These are phyloP conservation scores for Rhinella marina DNA, from an alignment of 2,797 vertebrate species.

Conservation along the genomic window DNA sequence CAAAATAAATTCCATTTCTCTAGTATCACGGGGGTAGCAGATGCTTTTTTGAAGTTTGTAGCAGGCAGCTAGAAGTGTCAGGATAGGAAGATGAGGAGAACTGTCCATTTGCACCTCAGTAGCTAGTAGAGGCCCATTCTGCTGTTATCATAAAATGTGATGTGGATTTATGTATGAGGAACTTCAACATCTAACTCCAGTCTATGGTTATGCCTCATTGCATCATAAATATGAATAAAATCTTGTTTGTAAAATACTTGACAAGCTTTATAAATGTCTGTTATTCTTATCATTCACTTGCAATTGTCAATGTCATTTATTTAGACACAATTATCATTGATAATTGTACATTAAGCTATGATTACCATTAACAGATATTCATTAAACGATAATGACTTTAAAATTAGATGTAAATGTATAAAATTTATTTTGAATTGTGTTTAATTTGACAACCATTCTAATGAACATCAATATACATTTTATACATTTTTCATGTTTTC, in stretches of 20 bases:
- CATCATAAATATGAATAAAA: constrained; percentile 22
- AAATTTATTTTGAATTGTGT: constrained; percentile 40
- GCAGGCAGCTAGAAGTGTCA: no score
- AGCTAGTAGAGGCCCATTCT: no score
- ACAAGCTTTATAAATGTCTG: constrained; percentile 33
- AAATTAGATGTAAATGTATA: constrained; percentile 50
- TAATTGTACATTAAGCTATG: constrained; percentile 46
- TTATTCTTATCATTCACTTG: constrained; percentile 40
- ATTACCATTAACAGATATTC: constrained; percentile 53
- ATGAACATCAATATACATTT: constrained; percentile 14
- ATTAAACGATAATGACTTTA: constrained; percentile 43
- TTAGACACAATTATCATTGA: constrained; percentile 50
- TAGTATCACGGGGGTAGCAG: no score
- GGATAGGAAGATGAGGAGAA: no score
- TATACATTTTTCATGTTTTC: neutral
- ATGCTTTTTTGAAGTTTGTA: no score
- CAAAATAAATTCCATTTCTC: no score
- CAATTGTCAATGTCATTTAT: constrained; percentile 50
- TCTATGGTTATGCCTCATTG: neutral
- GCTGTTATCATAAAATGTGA: no score
- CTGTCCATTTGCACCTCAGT: no score
- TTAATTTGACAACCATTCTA: constrained; percentile 34
- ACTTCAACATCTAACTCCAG: neutral
- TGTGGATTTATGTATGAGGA: neutral
- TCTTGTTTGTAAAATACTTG: constrained; percentile 19